phyloP scores from a whole-genome alignment of 2,113 vertebrate genomes.

The Cottus gobio region DNA sequence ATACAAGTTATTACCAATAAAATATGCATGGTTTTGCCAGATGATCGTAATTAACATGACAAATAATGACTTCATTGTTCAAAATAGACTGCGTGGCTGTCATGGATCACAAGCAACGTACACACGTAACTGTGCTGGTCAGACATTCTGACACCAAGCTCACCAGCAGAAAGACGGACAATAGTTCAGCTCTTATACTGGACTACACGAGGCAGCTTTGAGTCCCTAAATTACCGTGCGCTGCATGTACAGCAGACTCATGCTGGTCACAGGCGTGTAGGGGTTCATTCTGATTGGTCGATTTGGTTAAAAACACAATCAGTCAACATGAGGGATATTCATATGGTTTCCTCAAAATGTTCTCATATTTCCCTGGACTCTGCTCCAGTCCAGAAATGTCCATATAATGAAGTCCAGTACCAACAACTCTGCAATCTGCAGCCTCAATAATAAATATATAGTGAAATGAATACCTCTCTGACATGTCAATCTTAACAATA shows the following conservation, averaged over 20 bases:
- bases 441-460: conserved; percentile 1
- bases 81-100: background rate
- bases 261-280: background rate
- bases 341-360: no score
- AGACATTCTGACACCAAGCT: no score
- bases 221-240: background rate
- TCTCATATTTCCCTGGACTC: no score
- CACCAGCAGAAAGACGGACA: background rate
- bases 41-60: background rate
- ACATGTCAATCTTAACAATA: background rate
- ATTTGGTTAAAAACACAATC: no score
- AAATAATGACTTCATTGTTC: background rate
- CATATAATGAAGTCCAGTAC: no score
- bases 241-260: background rate
- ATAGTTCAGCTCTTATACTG: background rate
- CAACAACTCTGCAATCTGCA: background rate
- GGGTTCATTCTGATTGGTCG: no score
- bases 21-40: background rate
- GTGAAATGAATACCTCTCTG: background rate
- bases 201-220: background rate
- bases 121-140: background rate
- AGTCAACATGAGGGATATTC: no score
- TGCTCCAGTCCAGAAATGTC: no score
- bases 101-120: background rate
- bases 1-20: background rate